These are phyloP conservation scores for Etheostoma perlongum DNA, from an alignment of 2,797 vertebrate genomes.

Conservation along the genomic window DNA sequence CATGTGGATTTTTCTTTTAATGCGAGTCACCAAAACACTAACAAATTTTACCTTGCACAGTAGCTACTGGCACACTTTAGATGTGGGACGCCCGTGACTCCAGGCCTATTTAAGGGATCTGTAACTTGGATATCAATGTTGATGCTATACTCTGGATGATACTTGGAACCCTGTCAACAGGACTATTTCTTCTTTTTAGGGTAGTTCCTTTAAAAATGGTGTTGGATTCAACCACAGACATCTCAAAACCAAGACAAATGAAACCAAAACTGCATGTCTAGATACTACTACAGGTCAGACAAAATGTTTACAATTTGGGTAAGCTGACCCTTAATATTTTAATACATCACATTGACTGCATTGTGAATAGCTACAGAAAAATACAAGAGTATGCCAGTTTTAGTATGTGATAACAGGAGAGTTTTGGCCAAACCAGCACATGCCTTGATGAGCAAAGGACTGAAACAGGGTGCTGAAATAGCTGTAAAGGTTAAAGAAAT, in stretches of 20 bases:
- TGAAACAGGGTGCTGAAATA: conserved; percentile 2
- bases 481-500: conserved; percentile 46
- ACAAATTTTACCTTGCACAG: no score
- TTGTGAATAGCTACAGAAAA: not conserved
- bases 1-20: not conserved
- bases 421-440: conserved; percentile 19
- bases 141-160: not conserved
- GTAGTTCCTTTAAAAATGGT: not conserved
- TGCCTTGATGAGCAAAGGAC: conserved; percentile 21
- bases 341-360: conserved; percentile 1
- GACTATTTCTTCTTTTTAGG: not conserved
- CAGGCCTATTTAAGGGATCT: not conserved
- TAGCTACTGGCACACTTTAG: no score
- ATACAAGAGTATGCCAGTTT: not conserved
- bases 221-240: no score
- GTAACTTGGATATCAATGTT: not conserved
- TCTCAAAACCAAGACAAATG: not conserved
- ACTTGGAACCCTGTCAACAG: not conserved
- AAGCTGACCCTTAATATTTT: not conserved
- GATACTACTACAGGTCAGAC: not conserved
- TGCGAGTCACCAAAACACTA: not conserved
- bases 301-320: not conserved
- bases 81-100: no score
- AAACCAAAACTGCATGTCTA: not conserved
- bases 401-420: conserved; percentile 6